Conservation (phyloP, 2,888 invertebrate genomes). For the Leucophora obtusa region DNA sequence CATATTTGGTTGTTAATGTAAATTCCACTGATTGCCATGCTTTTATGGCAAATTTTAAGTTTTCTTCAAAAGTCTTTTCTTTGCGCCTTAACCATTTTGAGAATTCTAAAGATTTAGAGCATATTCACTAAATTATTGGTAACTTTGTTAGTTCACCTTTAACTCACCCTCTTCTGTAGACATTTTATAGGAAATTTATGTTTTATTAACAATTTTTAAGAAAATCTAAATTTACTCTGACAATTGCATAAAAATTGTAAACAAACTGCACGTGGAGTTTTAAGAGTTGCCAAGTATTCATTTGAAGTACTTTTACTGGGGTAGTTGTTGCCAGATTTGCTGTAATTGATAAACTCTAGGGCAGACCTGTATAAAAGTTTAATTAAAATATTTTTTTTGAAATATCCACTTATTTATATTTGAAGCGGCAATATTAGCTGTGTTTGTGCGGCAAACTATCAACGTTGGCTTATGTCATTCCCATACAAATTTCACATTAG, state of each 20-base stretch:
- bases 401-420: too few relatives aligned
- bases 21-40: conserved; percentile 77
- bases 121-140: background rate
- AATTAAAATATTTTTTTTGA: too few relatives aligned
- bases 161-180: conserved; percentile 65
- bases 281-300: conserved; percentile 13
- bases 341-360: too few relatives aligned
- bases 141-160: background rate
- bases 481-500: too few relatives aligned
- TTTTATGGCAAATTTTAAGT: conserved; percentile 74
- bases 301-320: background rate
- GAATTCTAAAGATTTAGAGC: conserved; percentile 70
- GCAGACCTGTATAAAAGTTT: too few relatives aligned
- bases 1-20: conserved; percentile 73
- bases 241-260: conserved; percentile 52
- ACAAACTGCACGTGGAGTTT: conserved; percentile 60
- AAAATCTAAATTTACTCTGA: background rate
- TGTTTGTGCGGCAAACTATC: too few relatives aligned
- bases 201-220: conserved; percentile 9
- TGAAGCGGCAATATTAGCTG: too few relatives aligned
- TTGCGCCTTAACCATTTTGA: conserved; percentile 73
- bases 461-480: too few relatives aligned
- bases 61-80: conserved; percentile 71
- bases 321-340: background rate
- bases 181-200: conserved; percentile 58